A percentile compares a stretch with the other conserved stretches of the same genome.
Evolutionary conservation across 2,888 invertebrate genomes (phyloP).

Genomic region (Diploptera punctata): DNA sequence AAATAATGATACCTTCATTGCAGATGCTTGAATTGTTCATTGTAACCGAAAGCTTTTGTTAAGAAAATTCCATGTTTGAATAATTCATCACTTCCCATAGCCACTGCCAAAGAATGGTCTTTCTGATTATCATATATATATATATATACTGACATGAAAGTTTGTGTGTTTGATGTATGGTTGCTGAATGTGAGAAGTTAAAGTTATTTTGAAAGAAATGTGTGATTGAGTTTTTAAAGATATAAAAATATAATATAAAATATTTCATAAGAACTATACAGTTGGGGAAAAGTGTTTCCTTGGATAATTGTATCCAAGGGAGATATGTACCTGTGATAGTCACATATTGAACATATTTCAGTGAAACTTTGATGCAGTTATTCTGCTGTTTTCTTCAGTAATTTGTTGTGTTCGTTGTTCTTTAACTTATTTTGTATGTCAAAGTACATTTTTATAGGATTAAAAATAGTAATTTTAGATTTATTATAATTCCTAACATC

Average conservation of each 20-base stretch:
- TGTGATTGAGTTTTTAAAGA: constrained; percentile 5
- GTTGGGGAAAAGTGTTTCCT: neutral
- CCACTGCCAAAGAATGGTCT: constrained; percentile 35
- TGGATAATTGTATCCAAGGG: neutral
- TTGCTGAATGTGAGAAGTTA: constrained; percentile 8
- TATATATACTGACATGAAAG: constrained; percentile 22
- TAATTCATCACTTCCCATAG: constrained; percentile 32
- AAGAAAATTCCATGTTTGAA: neutral
- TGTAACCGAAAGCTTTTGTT: neutral
- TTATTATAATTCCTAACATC: neutral
- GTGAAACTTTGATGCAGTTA: constrained; percentile 23
- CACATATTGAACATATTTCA: constrained; percentile 33
- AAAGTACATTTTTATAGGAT: constrained; percentile 2
- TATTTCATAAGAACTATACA: constrained; percentile 18
- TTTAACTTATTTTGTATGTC: constrained; percentile 31
- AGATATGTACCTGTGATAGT: constrained; percentile 44
- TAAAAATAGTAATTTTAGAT: neutral
- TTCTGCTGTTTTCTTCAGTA: constrained; percentile 18
- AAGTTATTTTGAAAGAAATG: constrained; percentile 6
- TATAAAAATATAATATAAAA: neutral
- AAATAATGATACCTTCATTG: too few relatives aligned
- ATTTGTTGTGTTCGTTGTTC: constrained; percentile 22
- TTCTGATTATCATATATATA: constrained; percentile 11
- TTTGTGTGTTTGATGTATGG: constrained; percentile 13
- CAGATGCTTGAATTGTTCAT: neutral